Base-by-base conservation (phyloP, 2,888 invertebrate species). In the Drosophila ustulata region DNA sequence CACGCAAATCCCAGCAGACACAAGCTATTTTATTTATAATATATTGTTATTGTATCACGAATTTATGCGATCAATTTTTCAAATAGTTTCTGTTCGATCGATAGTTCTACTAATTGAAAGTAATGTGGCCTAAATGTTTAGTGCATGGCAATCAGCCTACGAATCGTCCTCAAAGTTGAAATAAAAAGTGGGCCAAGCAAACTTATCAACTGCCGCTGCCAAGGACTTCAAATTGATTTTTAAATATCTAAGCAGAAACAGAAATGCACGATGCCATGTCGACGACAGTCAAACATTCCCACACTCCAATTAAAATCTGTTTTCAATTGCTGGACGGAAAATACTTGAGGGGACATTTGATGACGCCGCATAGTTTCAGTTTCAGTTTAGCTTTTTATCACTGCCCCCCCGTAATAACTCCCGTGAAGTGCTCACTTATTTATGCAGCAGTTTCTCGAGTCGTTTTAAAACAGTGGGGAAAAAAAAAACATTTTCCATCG, bases 341-440 rank as follows among this genome's bases (percentile, higher is more conserved):
- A 55, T 13, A 37, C 39, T 34, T 55, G 52, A 49, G 51, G 41
- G 34, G 34, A 41, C 30, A 43, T 63, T 49, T 30, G 26, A 68
- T 55, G 39, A 37, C 50, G 47, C 30, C 49, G 18, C 52, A 45
- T 25, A 45, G 49, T 51, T 43, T 9, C 4, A 3, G 11, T 34
- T 34, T 9, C 11, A 9, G 34, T 53, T 43, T 53, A 57, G 49
- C 32, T 30, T 39, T 45, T 56, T 58, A 47, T 39, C 64, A 32
- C 51, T 34, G 39, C 13, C 51, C 43, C 39, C 41, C 34, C 41
- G 37, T 46, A 45, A 34, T 41, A 51, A 26, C 66, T 34, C 13
- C 52, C 3, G 32, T 43, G 37, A 43, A 59, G 49, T 46, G 46
- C 39, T 71, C 55, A 66, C 62, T 66, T 75, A 66, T 75, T 74